phyloP scores from a whole-genome alignment of 2,797 vertebrate genomes.

The Danio tinwini region DNA sequence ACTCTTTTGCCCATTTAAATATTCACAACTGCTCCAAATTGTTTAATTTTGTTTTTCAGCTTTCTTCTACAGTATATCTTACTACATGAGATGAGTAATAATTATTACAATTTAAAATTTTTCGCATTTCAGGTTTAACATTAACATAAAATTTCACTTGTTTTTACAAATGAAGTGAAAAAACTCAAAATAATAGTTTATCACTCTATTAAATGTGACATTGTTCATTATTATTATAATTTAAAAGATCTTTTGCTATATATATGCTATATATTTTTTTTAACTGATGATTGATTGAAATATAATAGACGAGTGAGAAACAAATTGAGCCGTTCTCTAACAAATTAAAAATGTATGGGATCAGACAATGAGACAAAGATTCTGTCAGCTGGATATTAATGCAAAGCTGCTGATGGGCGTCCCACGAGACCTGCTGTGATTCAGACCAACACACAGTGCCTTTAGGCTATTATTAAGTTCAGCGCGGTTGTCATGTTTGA shows the following conservation, averaged over 20 bases:
- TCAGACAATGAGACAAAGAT: not conserved
- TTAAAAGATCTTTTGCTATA: not conserved
- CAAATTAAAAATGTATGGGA: not conserved
- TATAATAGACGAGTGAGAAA: not conserved
- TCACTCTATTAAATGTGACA: too few species aligned
- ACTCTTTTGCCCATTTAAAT: too few species aligned
- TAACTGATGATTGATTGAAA: not conserved
- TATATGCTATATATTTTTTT: not conserved
- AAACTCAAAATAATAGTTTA: too few species aligned
- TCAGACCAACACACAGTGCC: conserved; percentile 38
- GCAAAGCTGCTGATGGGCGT: conserved; percentile 54
- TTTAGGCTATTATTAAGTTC: conserved; percentile 42
- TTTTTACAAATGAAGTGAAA: too few species aligned
- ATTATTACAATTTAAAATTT: too few species aligned
- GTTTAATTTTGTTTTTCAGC: too few species aligned
- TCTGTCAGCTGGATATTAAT: conserved; percentile 35
- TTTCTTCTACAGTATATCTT: too few species aligned
- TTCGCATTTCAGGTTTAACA: too few species aligned
- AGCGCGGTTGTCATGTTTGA: conserved; percentile 39
- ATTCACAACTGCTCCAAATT: too few species aligned
- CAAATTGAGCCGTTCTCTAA: not conserved
- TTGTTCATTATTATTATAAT: not conserved
- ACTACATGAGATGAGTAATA: too few species aligned
- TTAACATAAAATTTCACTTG: too few species aligned
- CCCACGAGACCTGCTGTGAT: conserved; percentile 43